Base-by-base conservation (phyloP, 2,797 vertebrate genomes). In the Tamandua tetradactyla region DNA sequence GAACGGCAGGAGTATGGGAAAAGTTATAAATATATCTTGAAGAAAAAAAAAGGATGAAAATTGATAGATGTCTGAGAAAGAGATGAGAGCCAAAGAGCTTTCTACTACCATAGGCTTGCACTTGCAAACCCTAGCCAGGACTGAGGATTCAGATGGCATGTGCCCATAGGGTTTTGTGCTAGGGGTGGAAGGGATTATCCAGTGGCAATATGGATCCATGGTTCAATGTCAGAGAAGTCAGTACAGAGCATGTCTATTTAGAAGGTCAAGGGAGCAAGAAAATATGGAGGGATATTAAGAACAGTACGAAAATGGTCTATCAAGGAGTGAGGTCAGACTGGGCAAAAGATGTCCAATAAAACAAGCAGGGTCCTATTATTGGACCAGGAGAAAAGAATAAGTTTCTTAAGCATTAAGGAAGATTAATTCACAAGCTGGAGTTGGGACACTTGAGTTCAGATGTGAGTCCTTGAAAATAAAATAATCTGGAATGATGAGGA, bases 21-120 rank as follows among this genome's bases (percentile, higher is more conserved):
- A 62, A 91, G 68, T 3, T 44, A 7, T 1, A 32, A 0, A 6
- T 64, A n/a, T 61, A 61, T 91, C 15, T 30, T 72, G 42, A 91
- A 15, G 25, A 94, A 92, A 55, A 72, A 40, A 94, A 84, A 82
- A 76, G 72, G 13, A 89, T 68, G 14, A 62, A 75, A 94, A 80
- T 44, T 68, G 49, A 84, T 15, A 93, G 22, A 80, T 62, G n/a
- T 6, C 62, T 57, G 30, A 93, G n/a, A 62, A 89, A 23, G 35
- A 90, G 18, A 52, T 69, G 49, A 92, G 23, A 61, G 13, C 35
- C 35, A n/a, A 9, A 55, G 37, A 69, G 22, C 30, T 79, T 57
- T 71, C 37, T 42, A 86, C n/a, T 74, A 23, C 49, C 22, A 7
- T 15, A 69, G 32, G 20, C 20, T 92, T 49, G 4, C 82, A 37